Evolutionary conservation across 2,797 vertebrate genomes (phyloP), one percentile per base, ranked within the genome.

Genomic region (Tokudaia muenninki): DNA sequence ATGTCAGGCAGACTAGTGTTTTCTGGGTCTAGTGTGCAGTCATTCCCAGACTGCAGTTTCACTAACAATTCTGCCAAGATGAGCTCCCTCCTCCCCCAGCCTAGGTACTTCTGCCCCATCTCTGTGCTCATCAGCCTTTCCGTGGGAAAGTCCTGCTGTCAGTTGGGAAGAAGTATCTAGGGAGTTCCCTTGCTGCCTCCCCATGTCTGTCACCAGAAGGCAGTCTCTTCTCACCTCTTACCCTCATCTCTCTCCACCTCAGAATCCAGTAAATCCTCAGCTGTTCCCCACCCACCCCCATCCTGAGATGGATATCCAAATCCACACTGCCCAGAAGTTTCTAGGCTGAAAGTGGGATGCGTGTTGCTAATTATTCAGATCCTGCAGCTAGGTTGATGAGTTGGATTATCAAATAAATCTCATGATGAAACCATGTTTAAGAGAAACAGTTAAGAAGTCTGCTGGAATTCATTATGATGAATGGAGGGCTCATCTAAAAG

Each of bases 391-490:
- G 16, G 3, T 29, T n/a, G 41, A 26, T 16, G 75, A 59, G 90
- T 65, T 87, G 52, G 79, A 82, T 29, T 79, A 52, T 52, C 47
- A 80, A 74, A 41, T 50, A 31, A 6, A 83, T 17, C 31, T 65
- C 74, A 65, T 47, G 55, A 65, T 61, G 80, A 96, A 96, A 94
- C 67, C 83, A 34, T 44, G 47, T 75, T 89, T 92, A 31, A 77
- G 70, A 90, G 87, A 93, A 95, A 88, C 22, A 10, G 55, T 41
- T 31, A 37, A 47, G 19, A 74, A 87, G 31, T 89, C 91, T 92
- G 26, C 82, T 95, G 57, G 44, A 92, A 91, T 91, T 90, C n/a
- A 79, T 75, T 61, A 21, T 34, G 91, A 70, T 84, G 52, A 74
- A 87, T 16, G 14, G 13, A 34, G 65, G 19, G 78, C 6, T 61